Base-by-base conservation (phyloP, 2,888 invertebrate genomes). In the Actias luna region DNA sequence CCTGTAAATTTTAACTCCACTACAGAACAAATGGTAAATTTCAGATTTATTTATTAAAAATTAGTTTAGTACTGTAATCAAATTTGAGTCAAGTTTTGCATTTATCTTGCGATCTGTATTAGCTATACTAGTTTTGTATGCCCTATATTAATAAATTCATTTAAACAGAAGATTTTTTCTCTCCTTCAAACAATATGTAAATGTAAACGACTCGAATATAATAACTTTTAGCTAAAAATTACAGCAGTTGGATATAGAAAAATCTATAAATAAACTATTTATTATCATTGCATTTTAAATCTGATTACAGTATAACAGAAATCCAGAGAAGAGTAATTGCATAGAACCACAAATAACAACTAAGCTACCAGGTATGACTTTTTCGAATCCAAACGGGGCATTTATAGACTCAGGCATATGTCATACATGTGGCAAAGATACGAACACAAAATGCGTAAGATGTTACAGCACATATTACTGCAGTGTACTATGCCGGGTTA, bases 401-500 rank as follows among this genome's bases (percentile, higher is more conserved):
- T 65, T 57, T 35, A 69, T 68, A 36, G 25, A 42, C 3, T 59
- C 60, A 35, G 74, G 73, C 3, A 27, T 57, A 5, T 86, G 85
- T 67, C 58, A 62, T 25, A 70, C 84, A 8, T 86, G 85, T 62
- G 67, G 73, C 16, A 74, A 65, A 42, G 50, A 1, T 0, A 80
- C 80, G 0, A 69, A 64, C 29, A 64, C 65, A 2, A 72, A 65
- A 59, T 83, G 81, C 62, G 36, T 74, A 22, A 74, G 71, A 39
- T 82, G 79, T 58, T 73, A 70, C 61, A 68, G 69, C 60, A 59
- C 58, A 22, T 75, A 77, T 66, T 86, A 84, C 63, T 85, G 86
- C 75, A 74, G 75, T 61, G 50, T 60, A 64, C 59, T 67, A 29
- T 86, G 86, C 63, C 79, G 80, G 84, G 86, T 85, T 77, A 69